Conservation (phyloP, 2,888 invertebrate species). For the Smittia sp. region DNA sequence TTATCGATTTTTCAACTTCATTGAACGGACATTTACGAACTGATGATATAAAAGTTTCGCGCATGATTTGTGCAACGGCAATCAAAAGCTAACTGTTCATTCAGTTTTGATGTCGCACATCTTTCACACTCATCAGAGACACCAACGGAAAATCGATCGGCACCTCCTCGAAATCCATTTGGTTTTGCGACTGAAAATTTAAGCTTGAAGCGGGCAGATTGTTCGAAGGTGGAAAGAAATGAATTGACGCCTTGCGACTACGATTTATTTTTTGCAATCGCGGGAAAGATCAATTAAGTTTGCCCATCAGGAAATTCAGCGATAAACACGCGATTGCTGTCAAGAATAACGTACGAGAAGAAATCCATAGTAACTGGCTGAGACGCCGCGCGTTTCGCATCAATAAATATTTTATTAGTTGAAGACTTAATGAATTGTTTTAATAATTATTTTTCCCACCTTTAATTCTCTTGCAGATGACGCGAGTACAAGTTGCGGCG, state of each 20-base stretch:
- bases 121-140: neutral
- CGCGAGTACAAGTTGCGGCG: constrained; percentile 27
- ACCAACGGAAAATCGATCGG: constrained; percentile 13
- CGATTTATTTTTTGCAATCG: neutral
- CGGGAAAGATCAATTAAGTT: constrained; percentile 2
- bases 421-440: too few species aligned
- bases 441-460: constrained; percentile 13
- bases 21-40: too few species aligned
- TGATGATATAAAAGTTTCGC: too few species aligned
- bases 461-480: constrained; percentile 30
- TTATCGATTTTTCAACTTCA: too few species aligned
- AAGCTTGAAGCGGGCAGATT: constrained; percentile 12
- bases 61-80: too few species aligned
- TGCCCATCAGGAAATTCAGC: neutral
- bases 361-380: neutral
- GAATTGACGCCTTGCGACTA: neutral
- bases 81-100: neutral
- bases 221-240: constrained; percentile 27
- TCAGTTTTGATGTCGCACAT: neutral
- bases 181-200: neutral
- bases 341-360: too few species aligned
- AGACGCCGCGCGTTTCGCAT: neutral
- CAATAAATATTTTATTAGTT: too few species aligned
- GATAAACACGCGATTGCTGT: neutral
- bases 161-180: constrained; percentile 15